Evolutionary conservation across 2,113 vertebrate species (phyloP), one percentile per base, ranked within the genome.

Genomic region (Pachypanchax playfairii): DNA sequence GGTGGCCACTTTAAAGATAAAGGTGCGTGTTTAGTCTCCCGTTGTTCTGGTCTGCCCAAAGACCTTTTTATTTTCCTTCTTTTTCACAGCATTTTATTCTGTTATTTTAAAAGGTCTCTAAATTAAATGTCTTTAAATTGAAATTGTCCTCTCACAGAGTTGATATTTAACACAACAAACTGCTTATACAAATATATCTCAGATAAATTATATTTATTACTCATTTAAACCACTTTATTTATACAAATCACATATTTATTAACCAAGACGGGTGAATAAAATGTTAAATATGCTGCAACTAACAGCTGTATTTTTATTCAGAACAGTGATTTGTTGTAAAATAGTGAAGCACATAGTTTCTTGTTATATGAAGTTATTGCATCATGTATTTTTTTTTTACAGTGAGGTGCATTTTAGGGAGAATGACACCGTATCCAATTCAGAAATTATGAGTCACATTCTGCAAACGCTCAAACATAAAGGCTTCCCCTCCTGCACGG

Each of bases 331-430:
- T 29, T 64, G 12, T 47, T 65, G 12, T 50, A 29, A 17, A 49
- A 21, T 69, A 70, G 70, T 22, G 56, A 20, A 52, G 43, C 50
- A 52, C 43, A 53, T 38, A 51, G 28, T 75, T 63, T 57, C 31
- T 28, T 41, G 43, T 61, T 39, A 4, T 81, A 77, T 73, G 81
- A 77, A 83, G 8, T 15, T 8, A 31, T 43, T 68, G 58, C 42
- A 73, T 54, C 53, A 52, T n/a, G n/a, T n/a, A n/a, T 69, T n/a
- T 77, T 67, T 69, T 18, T 77, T 64, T 9, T 61, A 53, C 54
- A 56, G 49, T 13, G 56, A 22, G 17, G 18, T 57, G 31, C 48
- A 24, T 79, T 55, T 77, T 51, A 53, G 49, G 57, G 60, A 6
- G 15, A n/a, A 36, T 46, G 49, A 63, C 51, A 54, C 13, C 21